A percentile compares a stretch with the other conserved stretches of the same genome.
Evolutionary conservation across 2,113 vertebrate species (phyloP).

Genomic region (Lophius piscatorius): DNA sequence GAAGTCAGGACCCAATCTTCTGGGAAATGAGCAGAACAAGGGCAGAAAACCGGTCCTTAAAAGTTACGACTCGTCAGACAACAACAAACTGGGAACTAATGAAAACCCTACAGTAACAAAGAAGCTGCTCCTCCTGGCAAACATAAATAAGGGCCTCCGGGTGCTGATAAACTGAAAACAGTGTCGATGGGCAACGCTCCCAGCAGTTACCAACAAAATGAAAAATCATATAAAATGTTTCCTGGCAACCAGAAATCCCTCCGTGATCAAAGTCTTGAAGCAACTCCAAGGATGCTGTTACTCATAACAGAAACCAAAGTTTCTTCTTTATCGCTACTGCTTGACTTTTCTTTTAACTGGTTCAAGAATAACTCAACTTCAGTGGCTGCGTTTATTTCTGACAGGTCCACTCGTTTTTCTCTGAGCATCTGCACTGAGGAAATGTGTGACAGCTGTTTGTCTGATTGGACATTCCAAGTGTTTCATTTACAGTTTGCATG

Average conservation of each 20-base stretch:
- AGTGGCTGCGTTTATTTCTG: constrained; percentile 26
- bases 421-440: constrained; percentile 52
- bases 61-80: constrained; percentile 19
- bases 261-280: constrained; percentile 35
- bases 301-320: constrained; percentile 15
- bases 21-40: background rate
- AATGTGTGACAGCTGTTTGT: constrained; percentile 74
- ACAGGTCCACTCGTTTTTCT: constrained; percentile 52
- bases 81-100: constrained; percentile 36
- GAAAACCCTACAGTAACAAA: constrained; percentile 42
- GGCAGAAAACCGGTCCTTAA: constrained; percentile 5
- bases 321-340: constrained; percentile 1
- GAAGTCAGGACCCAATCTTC: background rate
- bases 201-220: constrained; percentile 61
- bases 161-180: constrained; percentile 53
- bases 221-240: constrained; percentile 59
- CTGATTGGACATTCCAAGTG: constrained; percentile 70
- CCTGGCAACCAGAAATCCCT: constrained; percentile 54
- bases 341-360: constrained; percentile 37
- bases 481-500: constrained; percentile 70
- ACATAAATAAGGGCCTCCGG: constrained; percentile 39
- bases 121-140: constrained; percentile 41
- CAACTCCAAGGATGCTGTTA: constrained; percentile 39
- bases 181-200: constrained; percentile 52
- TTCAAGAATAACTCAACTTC: constrained; percentile 27